A percentile compares a stretch with the other conserved stretches of the same genome.
These are phyloP conservation scores for Beris morrisii DNA, from an alignment of 2,888 invertebrate genomes.

Conservation along the genomic window DNA sequence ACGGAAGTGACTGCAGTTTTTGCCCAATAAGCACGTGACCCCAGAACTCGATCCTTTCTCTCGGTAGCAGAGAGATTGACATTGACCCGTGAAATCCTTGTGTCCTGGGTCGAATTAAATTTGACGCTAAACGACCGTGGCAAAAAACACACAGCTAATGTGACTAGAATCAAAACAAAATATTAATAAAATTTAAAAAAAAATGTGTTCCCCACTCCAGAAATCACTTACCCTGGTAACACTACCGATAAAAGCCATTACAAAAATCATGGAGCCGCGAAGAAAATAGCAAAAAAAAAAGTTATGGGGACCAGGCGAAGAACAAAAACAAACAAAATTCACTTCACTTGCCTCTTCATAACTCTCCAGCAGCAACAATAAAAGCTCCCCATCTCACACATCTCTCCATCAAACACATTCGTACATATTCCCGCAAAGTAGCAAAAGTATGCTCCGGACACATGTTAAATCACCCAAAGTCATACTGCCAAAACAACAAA, in stretches of 20 bases:
- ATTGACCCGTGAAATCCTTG: too few species aligned
- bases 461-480: conserved; percentile 20
- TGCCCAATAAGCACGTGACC: too few species aligned
- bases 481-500: conserved; percentile 17
- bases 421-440: conserved; percentile 14
- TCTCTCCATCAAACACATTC: background rate
- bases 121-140: too few species aligned
- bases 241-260: conserved; percentile 11
- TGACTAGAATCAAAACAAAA: too few species aligned
- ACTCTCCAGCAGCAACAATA: background rate
- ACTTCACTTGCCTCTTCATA: background rate
- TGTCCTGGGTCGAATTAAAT: too few species aligned
- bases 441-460: conserved; percentile 10
- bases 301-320: background rate
- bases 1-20: too few species aligned
- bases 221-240: conserved; percentile 1
- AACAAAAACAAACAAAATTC: conserved; percentile 21
- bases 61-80: too few species aligned
- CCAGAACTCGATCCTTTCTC: too few species aligned
- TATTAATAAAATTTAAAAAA: too few species aligned
- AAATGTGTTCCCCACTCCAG: too few species aligned
- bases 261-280: conserved; percentile 15
- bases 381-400: too few species aligned
- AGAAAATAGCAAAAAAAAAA: conserved; percentile 12
- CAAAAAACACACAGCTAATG: too few species aligned